A percentile compares a stretch with the other conserved stretches of the same genome.
These are phyloP conservation scores for Mactromeris polynyma DNA, from an alignment of 2,888 invertebrate species.

Conservation along the genomic window DNA sequence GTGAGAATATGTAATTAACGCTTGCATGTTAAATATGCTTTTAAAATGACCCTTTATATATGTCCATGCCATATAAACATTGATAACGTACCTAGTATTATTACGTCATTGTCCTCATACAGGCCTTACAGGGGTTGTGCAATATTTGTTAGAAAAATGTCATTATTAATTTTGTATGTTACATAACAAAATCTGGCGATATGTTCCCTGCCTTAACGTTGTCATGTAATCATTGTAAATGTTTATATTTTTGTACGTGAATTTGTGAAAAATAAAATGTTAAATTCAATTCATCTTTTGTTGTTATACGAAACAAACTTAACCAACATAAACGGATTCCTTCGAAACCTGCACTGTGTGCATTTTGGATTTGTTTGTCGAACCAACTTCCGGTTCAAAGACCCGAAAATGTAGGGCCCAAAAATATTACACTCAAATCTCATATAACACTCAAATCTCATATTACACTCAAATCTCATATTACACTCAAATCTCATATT, in stretches of 20 bases:
- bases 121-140: slow-evolving; percentile 27
- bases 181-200: neutral
- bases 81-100: neutral
- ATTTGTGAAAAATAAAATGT: slow-evolving; percentile 26
- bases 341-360: neutral
- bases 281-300: neutral
- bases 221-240: slow-evolving; percentile 7
- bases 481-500: too few species aligned
- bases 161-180: neutral
- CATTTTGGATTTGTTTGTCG: neutral
- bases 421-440: too few species aligned
- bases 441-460: too few species aligned
- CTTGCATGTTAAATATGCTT: neutral
- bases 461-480: too few species aligned
- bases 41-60: neutral
- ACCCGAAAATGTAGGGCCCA: too few species aligned
- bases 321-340: neutral
- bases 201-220: neutral
- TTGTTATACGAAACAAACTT: neutral
- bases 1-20: too few species aligned
- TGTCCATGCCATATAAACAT: neutral
- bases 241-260: slow-evolving; percentile 54
- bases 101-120: neutral
- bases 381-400: too few species aligned
- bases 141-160: slow-evolving; percentile 27